Evolutionary conservation across 2,888 invertebrate genomes (phyloP), one percentile per base, ranked within the genome.

Genomic region (Metalampra italica): DNA sequence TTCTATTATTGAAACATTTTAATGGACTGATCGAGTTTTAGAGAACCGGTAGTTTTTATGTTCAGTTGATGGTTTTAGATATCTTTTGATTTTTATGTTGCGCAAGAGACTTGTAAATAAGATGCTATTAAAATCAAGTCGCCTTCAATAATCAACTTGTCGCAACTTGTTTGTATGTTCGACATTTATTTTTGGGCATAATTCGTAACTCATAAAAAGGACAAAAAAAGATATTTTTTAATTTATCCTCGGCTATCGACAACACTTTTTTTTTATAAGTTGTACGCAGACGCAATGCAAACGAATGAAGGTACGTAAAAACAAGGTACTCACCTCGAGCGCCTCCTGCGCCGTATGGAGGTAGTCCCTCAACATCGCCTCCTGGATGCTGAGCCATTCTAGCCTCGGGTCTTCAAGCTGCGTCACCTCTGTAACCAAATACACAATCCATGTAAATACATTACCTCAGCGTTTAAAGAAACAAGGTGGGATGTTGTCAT

Each of bases 361-460:
- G 91, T 98, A 98, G 76, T 98, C 98, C 81, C 97, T 93, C 79
- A 98, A 92, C 98, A 98, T 98, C 60, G 94, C 95, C 90, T 98
- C 98, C 90, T 98, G 98, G 68, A 97, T 95, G 70, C 94, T 95
- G 74, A 97, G 93, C 98, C 98, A 98, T 93, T 98, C 97, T 89
- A 96, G 92, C 71, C 98, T 92, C 56, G 98, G 98, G 88, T 98
- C 98, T 90, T 98, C 98, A 57, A 98, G 90, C 89, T 98, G 98
- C 75, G 98, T 98, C 73, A 94, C 94, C 92, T 98, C 97, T 97
- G 92, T 36, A 91, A 85, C 59, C 75, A 70, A 47, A 51, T 54
- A 22, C 7, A 38, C 22, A 22, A 22, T 22, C 2, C 5, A 22
- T 22, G 5, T 22, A 22, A 3, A 22, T 22, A 22, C 22, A 22